A percentile compares a stretch with the other conserved stretches of the same genome.
Conservation (phyloP, 2,888 invertebrate genomes). For the Ariolimax columbianus region DNA sequence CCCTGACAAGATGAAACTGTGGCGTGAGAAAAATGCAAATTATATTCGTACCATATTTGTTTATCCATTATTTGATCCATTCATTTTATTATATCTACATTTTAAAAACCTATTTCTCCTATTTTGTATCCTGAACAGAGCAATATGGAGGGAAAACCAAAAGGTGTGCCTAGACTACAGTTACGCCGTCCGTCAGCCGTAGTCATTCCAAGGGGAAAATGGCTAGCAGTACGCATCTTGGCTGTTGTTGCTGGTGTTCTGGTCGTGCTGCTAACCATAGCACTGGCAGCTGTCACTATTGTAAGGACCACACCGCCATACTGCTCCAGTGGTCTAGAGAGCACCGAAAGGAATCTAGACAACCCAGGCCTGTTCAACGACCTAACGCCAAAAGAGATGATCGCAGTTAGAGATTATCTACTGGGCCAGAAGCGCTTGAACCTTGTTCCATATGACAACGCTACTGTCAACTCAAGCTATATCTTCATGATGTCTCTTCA, state of each 20-base stretch:
- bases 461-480: conserved; percentile 65
- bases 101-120: background rate
- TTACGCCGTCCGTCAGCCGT: conserved; percentile 32
- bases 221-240: conserved; percentile 48
- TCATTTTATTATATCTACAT: no score
- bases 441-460: conserved; percentile 60
- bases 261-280: conserved; percentile 46
- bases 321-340: conserved; percentile 58
- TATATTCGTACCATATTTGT: no score
- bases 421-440: conserved; percentile 57
- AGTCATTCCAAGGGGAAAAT: conserved; percentile 28
- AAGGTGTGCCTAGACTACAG: conserved; percentile 21
- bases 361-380: conserved; percentile 69
- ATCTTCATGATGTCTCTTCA: conserved; percentile 70
- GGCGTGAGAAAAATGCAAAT: no score
- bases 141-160: conserved; percentile 41
- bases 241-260: conserved; percentile 44
- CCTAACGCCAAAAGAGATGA: conserved; percentile 64
- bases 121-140: background rate
- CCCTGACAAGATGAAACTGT: no score
- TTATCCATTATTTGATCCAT: no score
- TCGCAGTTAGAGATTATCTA: conserved; percentile 65
- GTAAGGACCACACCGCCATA: conserved; percentile 53
- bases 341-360: conserved; percentile 58
- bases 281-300: conserved; percentile 36